Base-by-base conservation (phyloP, 2,888 invertebrate species). In the Philereme vetulata region DNA sequence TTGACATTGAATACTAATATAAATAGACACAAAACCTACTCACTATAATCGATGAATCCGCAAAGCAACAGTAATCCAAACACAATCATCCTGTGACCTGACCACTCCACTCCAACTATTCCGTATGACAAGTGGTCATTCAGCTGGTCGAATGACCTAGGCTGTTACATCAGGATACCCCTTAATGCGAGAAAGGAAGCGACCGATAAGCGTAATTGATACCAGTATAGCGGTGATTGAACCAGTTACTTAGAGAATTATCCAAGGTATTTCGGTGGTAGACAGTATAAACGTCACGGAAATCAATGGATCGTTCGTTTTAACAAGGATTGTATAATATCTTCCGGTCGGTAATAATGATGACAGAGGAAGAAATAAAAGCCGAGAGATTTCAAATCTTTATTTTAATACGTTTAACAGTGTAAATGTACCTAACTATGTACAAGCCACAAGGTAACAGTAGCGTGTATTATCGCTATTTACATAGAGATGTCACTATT, bases 401-500 rank as follows among this genome's bases (percentile, higher is more conserved):
- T 56, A 56, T 53, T 62, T 62, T 49, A 51, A 56, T 62, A 51
- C 40, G n/a, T 51, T 38, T 21, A 62, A 58, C 58, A 62, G 55
- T 55, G 53, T 53, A 57, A 49, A 48, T n/a, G 6, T 48, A 36
- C 35, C 5, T 44, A 8, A 4, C 11, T 21, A 7, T 46, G 36
- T 60, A 60, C 51, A 55, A 43, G 46, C 55, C 51, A 56, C 61
- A 64, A 66, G 57, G 68, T 60, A 60, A 60, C 51, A 51, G 60
- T 51, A 60, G 48, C 48, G 43, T 51, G 51, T 48, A 46, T 48
- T 56, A 56, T 50, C 52, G 36, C 71, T 84, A 86, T 86, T 86
- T 84, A 86, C 87, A 87, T 66, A 68, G 63, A 65, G 72, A 68
- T 69, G 75, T 74, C 82, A 82, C 73, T 72, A 72, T 80, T 83